phyloP scores from a whole-genome alignment of 2,797 vertebrate genomes.

The Erethizon dorsatum region DNA sequence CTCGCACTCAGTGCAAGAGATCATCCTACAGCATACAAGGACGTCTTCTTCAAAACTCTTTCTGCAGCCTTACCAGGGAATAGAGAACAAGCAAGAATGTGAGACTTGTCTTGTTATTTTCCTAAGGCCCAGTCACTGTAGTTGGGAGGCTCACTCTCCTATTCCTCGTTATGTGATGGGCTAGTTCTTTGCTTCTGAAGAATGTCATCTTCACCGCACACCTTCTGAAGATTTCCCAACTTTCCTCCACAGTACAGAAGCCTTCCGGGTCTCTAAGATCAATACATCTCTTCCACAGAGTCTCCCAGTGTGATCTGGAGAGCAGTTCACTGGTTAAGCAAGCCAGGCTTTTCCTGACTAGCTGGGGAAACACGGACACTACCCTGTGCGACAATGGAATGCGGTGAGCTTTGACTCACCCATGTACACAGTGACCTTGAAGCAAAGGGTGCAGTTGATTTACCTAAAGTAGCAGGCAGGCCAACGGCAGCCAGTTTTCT shows the following conservation, averaged over 20 bases:
- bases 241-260: background rate
- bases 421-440: background rate
- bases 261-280: background rate
- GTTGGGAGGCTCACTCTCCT: background rate
- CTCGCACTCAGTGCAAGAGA: background rate
- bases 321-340: background rate
- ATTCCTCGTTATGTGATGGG: background rate
- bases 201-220: background rate
- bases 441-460: background rate
- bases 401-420: background rate
- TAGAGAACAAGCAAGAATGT: background rate
- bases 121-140: background rate
- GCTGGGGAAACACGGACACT: background rate
- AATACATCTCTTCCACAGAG: background rate
- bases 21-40: background rate
- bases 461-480: constrained; percentile 10
- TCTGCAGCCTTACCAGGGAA: background rate
- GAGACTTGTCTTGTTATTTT: background rate
- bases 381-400: background rate
- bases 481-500: background rate
- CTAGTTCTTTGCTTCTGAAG: background rate
- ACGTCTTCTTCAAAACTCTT: background rate
- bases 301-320: background rate
- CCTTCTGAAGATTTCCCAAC: background rate
- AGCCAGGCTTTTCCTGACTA: background rate